phyloP scores from a whole-genome alignment of 2,797 vertebrate genomes.

The Argentina silus region DNA sequence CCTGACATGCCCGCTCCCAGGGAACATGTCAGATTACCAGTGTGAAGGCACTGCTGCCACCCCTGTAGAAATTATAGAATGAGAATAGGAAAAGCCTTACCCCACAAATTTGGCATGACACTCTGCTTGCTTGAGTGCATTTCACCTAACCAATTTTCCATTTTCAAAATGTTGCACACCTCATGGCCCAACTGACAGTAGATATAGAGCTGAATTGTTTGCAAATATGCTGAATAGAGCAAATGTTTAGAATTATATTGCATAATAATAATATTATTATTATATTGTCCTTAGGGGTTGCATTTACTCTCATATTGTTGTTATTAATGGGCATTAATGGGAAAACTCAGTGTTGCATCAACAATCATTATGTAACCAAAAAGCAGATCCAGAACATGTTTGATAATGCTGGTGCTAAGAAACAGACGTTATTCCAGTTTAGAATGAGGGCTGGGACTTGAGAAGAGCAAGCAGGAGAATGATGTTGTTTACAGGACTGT shows the following conservation, averaged over 20 bases:
- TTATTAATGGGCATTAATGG: not conserved
- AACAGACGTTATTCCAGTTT: not conserved
- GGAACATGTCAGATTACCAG: slow-evolving; percentile 20
- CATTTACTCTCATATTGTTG: not conserved
- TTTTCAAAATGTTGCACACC: not conserved
- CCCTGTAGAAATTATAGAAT: slow-evolving; percentile 4
- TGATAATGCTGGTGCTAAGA: not conserved
- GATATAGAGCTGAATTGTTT: not conserved
- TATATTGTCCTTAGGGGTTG: not conserved
- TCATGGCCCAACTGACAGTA: not conserved
- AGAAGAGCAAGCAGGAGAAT: not conserved
- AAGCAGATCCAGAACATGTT: not conserved
- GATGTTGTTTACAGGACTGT: too few relatives aligned
- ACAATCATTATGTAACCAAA: not conserved
- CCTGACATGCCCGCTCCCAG: slow-evolving; percentile 10
- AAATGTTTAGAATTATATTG: not conserved
- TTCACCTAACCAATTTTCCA: not conserved
- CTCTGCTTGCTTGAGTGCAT: not conserved
- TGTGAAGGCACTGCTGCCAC: slow-evolving; percentile 11
- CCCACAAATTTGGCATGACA: slow-evolving; percentile 11
- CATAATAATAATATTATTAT: not conserved
- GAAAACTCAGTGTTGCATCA: not conserved
- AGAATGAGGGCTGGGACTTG: not conserved
- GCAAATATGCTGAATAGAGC: too few relatives aligned
- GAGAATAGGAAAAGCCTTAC: not conserved